phyloP scores from a whole-genome alignment of 2,888 invertebrate species.

The Plebejus anna region DNA sequence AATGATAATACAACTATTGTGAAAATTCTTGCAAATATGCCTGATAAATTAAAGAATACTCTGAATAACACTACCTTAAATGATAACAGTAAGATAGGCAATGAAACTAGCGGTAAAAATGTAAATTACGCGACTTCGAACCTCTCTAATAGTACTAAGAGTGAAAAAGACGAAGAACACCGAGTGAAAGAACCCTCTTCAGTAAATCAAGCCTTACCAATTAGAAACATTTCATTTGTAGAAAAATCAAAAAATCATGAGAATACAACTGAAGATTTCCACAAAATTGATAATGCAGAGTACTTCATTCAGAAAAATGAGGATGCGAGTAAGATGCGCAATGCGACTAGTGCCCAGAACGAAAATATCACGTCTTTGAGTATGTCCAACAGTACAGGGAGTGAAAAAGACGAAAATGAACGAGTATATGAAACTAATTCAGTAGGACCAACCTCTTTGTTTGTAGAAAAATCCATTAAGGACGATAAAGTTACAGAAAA shows the following conservation, averaged over 20 bases:
- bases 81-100: not conserved
- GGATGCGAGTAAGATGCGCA: not conserved
- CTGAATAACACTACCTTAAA: not conserved
- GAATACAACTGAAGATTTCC: not conserved
- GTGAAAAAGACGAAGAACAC: not conserved
- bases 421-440: not conserved
- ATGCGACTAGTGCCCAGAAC: not conserved
- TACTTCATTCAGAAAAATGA: not conserved
- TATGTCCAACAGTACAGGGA: not conserved
- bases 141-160: not conserved
- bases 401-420: not conserved
- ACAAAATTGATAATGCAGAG: not conserved
- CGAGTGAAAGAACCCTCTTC: not conserved
- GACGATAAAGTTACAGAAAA: not conserved
- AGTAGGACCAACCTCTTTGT: not conserved
- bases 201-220: not conserved
- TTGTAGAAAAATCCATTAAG: not conserved
- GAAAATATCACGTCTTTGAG: not conserved
- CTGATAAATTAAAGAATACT: not conserved
- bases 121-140: not conserved
- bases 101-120: not conserved
- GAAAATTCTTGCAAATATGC: not conserved
- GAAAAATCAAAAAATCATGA: not conserved
- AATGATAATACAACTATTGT: not conserved
- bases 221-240: not conserved